Conservation (phyloP, 2,888 invertebrate genomes). For the Lepeophtheirus nordmannii region DNA sequence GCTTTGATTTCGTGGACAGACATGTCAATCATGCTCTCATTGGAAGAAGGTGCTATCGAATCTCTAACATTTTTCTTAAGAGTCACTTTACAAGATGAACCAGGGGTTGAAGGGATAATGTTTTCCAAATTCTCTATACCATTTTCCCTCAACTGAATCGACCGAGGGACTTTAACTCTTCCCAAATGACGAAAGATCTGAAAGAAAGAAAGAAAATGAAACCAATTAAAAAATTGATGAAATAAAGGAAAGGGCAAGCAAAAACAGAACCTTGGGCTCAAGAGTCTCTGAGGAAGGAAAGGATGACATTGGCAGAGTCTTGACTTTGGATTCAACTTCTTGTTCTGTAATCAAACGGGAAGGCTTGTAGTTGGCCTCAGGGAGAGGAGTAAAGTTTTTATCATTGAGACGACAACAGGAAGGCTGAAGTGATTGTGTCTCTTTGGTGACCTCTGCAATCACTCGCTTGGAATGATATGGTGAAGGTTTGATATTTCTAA, state of each 20-base stretch:
- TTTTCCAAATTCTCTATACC: not conserved
- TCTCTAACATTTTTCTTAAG: not conserved
- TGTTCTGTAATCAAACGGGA: not conserved
- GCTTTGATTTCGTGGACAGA: not conserved
- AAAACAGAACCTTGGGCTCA: not conserved
- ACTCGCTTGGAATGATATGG: not conserved
- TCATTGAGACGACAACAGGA: not conserved
- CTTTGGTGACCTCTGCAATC: not conserved
- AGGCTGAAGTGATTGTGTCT: not conserved
- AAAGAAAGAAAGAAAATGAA: not conserved
- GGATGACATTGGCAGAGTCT: not conserved
- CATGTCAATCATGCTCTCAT: not conserved
- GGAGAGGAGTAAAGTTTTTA: not conserved
- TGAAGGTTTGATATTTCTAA: not conserved
- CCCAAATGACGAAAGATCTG: slow-evolving; percentile 1
- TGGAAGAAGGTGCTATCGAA: not conserved
- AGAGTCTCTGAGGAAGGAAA: not conserved
- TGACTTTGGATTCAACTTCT: not conserved
- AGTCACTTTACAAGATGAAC: not conserved
- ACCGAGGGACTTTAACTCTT: not conserved
- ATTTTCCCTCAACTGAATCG: not conserved
- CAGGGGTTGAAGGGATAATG: not conserved
- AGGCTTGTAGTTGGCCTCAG: not conserved
- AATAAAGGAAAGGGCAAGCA: too few species aligned
- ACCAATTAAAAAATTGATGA: not conserved